Conservation (phyloP, 2,888 invertebrate species). For the Entomobrya multifasciata region DNA sequence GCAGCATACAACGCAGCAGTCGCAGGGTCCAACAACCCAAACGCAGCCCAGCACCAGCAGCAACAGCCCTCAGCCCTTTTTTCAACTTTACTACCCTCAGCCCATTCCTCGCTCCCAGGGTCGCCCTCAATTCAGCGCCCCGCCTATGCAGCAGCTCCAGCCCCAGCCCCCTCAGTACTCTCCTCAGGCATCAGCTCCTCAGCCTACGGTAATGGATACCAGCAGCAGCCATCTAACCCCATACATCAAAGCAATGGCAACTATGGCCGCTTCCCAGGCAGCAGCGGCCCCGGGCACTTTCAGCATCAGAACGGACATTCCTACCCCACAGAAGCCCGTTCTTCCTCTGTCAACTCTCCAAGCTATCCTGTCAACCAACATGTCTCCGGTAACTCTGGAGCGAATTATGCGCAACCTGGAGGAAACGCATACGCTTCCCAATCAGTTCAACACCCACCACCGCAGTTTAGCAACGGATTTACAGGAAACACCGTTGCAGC, state of each 20-base stretch:
- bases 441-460: slow-evolving; percentile 67
- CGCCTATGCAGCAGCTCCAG: slow-evolving; percentile 54
- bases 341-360: slow-evolving; percentile 79
- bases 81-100: slow-evolving; percentile 66
- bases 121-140: slow-evolving; percentile 23
- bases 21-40: slow-evolving; percentile 49
- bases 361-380: slow-evolving; percentile 78
- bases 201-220: slow-evolving; percentile 42
- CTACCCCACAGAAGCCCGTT: slow-evolving; percentile 70
- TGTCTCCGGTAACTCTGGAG: slow-evolving; percentile 76
- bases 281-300: slow-evolving; percentile 44
- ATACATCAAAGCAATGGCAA: slow-evolving; percentile 60
- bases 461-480: slow-evolving; percentile 71
- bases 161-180: slow-evolving; percentile 55
- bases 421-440: slow-evolving; percentile 77
- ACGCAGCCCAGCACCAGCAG: slow-evolving; percentile 23
- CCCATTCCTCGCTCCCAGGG: slow-evolving; percentile 35
- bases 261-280: slow-evolving; percentile 66
- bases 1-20: slow-evolving; percentile 70
- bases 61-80: slow-evolving; percentile 57
- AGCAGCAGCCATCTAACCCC: slow-evolving; percentile 52
- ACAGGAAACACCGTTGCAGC: slow-evolving; percentile 1
- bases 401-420: slow-evolving; percentile 77
- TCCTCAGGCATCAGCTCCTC: slow-evolving; percentile 38
- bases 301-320: slow-evolving; percentile 12